Base-by-base conservation (phyloP, 2,888 invertebrate species). In the Eupithecia centaureata region DNA sequence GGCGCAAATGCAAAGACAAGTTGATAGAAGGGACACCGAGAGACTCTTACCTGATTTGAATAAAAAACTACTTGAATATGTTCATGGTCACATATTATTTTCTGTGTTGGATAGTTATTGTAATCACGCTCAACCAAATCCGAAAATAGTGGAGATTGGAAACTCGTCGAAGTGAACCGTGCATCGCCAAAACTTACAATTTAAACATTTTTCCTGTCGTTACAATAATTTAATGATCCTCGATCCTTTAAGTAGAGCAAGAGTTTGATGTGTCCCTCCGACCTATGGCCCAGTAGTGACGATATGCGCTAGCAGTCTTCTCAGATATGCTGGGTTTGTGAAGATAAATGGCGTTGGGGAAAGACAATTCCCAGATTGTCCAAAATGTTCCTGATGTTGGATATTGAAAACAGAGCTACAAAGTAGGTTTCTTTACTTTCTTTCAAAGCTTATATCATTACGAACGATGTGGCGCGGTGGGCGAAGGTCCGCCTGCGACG, bases 1-100 rank as follows among this genome's bases (percentile, higher is more conserved):
- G 58, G 68, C 58, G 58, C 28, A 28, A 22, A 62, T 63, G 18
- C 70, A 71, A 56, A 63, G 62, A 70, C 1, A 1, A 54, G 8
- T 15, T 18, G 0, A 52, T 5, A 66, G 66, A 69, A 35, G 28
- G 35, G 59, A 33, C 61, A 64, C 12, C 12, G 22, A 15, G 30
- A 4, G n/a, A n/a, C n/a, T n/a, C n/a, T n/a, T n/a, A n/a, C n/a
- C n/a, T n/a, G n/a, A n/a, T n/a, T n/a, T n/a, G n/a, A n/a, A n/a
- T n/a, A n/a, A n/a, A n/a, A n/a, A n/a, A n/a, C n/a, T n/a, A n/a
- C n/a, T n/a, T n/a, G n/a, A n/a, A n/a, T n/a, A n/a, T n/a, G n/a
- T n/a, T n/a, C n/a, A n/a, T n/a, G n/a, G n/a, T n/a, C n/a, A n/a
- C n/a, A n/a, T n/a, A n/a, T n/a, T n/a, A n/a, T n/a, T n/a, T n/a